A percentile compares a stretch with the other conserved stretches of the same genome.
Conservation (phyloP, 2,888 invertebrate species). For the Copidosoma aretas region DNA sequence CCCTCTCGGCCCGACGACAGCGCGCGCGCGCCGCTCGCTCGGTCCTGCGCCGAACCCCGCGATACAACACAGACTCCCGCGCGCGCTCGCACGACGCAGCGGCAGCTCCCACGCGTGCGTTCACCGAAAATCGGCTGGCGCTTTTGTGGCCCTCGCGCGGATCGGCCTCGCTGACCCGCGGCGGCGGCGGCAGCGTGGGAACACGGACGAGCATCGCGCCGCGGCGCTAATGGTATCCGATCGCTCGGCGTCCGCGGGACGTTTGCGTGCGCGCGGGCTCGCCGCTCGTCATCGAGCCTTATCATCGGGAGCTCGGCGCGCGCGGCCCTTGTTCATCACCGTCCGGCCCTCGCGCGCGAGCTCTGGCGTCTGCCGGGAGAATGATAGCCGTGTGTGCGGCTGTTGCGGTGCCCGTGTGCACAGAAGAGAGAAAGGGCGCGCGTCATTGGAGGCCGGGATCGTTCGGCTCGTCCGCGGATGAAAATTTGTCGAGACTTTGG, state of each 20-base stretch:
- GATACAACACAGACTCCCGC: too few relatives aligned
- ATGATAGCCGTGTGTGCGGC: not conserved
- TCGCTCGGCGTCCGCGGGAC: slow-evolving; percentile 59
- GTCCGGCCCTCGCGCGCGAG: not conserved
- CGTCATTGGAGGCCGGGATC: not conserved
- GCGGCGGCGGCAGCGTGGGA: slow-evolving; percentile 25
- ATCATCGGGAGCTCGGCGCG: slow-evolving; percentile 26
- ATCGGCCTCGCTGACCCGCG: too few relatives aligned
- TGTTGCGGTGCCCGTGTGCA: not conserved
- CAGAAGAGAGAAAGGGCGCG: not conserved
- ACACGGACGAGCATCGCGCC: not conserved
- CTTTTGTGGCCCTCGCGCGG: too few relatives aligned
- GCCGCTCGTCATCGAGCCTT: slow-evolving; percentile 36
- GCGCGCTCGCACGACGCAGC: too few relatives aligned
- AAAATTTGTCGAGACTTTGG: not conserved
- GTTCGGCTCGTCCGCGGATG: not conserved
- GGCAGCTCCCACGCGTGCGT: too few relatives aligned
- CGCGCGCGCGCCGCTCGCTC: too few relatives aligned
- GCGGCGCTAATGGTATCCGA: slow-evolving; percentile 60
- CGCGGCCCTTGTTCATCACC: not conserved
- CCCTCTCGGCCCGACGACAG: too few relatives aligned
- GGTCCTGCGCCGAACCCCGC: too few relatives aligned
- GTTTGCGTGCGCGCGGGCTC: slow-evolving; percentile 42
- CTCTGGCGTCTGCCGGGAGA: not conserved
- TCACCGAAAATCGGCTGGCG: too few relatives aligned